Conservation (phyloP, 2,888 invertebrate species). For the Colostygia pectinataria region DNA sequence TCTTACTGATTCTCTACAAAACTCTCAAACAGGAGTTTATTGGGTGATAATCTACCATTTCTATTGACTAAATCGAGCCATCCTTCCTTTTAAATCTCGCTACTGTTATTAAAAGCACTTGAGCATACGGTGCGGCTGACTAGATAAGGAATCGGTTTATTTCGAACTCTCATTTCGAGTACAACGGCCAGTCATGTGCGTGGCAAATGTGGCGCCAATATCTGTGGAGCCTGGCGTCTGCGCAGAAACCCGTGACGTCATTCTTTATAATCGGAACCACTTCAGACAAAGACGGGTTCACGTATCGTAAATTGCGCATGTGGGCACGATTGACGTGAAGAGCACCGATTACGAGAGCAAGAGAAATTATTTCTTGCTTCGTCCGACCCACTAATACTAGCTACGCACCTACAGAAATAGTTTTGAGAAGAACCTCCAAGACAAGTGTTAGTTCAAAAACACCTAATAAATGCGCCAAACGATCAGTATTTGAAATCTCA, state of each 20-base stretch:
- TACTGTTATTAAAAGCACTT: constrained; percentile 52
- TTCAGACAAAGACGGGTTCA: constrained; percentile 36
- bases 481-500: no score
- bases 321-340: constrained; percentile 22
- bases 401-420: no score
- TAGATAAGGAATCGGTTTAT: constrained; percentile 69
- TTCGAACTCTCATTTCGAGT: constrained; percentile 55
- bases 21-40: no score
- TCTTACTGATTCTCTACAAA: no score
- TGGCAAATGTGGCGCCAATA: constrained; percentile 73
- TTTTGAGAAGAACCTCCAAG: no score
- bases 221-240: constrained; percentile 59
- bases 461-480: no score
- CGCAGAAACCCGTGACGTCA: constrained; percentile 64
- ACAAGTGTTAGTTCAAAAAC: no score
- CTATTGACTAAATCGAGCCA: no score
- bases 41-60: no score
- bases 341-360: constrained; percentile 27
- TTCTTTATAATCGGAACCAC: constrained; percentile 41
- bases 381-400: no score
- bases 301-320: constrained; percentile 36
- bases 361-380: constrained; percentile 44
- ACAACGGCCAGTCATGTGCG: constrained; percentile 64
- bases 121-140: constrained; percentile 45
- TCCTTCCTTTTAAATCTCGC: constrained; percentile 23